phyloP scores from a whole-genome alignment of 2,797 vertebrate genomes.

The Mastacembelus armatus region DNA sequence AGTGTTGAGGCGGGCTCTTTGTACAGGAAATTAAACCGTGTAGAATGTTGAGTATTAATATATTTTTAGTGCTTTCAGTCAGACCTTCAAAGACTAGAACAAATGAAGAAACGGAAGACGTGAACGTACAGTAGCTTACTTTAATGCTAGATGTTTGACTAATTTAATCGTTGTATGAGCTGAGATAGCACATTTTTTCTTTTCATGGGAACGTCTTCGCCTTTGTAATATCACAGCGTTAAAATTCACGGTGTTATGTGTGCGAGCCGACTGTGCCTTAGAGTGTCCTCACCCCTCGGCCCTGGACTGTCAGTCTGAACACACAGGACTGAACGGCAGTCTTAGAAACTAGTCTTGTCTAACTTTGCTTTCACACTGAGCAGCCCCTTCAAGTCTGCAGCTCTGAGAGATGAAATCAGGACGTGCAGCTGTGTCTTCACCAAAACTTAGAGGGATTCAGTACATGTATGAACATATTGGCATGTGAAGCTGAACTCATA shows the following conservation, averaged over 20 bases:
- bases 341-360: slow-evolving; percentile 4
- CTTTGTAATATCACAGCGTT: slow-evolving; percentile 28
- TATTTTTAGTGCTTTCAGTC: slow-evolving; percentile 41
- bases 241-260: slow-evolving; percentile 1
- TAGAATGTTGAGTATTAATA: slow-evolving; percentile 49
- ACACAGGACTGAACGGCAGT: neutral
- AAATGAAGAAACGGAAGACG: slow-evolving; percentile 4
- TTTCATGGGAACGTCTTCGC: slow-evolving; percentile 21
- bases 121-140: slow-evolving; percentile 31
- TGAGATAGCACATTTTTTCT: slow-evolving; percentile 2
- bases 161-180: slow-evolving; percentile 36
- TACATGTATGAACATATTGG: too few relatives aligned
- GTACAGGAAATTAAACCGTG: slow-evolving; percentile 49
- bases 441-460: too few relatives aligned
- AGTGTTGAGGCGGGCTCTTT: neutral
- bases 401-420: neutral
- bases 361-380: slow-evolving; percentile 4
- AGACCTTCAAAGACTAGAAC: slow-evolving; percentile 38
- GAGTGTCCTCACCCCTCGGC: neutral
- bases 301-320: neutral
- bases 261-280: slow-evolving; percentile 25
- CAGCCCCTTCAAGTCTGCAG: neutral
- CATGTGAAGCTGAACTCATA: neutral
- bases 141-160: slow-evolving; percentile 49
- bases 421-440: too few relatives aligned